Base-by-base conservation (phyloP, 2,888 invertebrate genomes). In the Synanthedon tipuliformis region DNA sequence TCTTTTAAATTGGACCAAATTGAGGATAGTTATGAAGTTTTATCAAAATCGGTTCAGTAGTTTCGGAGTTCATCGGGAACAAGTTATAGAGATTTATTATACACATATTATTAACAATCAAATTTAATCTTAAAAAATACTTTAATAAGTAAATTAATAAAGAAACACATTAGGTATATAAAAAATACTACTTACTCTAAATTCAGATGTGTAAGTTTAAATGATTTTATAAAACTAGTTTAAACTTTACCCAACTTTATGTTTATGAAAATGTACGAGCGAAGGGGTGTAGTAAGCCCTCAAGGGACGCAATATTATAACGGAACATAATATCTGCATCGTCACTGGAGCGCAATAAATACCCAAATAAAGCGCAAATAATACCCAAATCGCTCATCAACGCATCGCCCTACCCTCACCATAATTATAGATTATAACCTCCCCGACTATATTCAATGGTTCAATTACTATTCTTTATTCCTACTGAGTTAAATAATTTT, bases 281-380 rank as follows among this genome's bases (percentile, higher is more conserved):
- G 65, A 72, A 65, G 71, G 75, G 74, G 71, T 71, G 72, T 60
- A 65, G 72, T 60, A 65, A 64, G 66, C 78, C 79, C 81, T 75
- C 69, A 58, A 70, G 84, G 84, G 82, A 76, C 73, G 59, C 59
- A 61, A 69, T 71, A 69, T 73, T 75, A 75, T 73, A 75, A 73
- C 75, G 71, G 68, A 69, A 70, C 79, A 78, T 75, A 78, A 86
- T 86, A 88, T 87, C 86, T 83, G 87, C 88, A 82, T 71, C 79
- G 83, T 86, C 88, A 88, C 83, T 83, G 81, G 71, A 82, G 87
- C 85, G 88, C 85, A 88, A 88, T 88, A 89, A 89, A 89, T 89
- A 89, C 88, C 88, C 81, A 89, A 89, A 89, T 89, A 89, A 89
- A 89, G 90, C 90, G 89, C 89, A 89, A 90, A 90, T 90, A 89